Conservation (phyloP, 92 coral and sea anemone species). For the Parazoanthus darwini region DNA sequence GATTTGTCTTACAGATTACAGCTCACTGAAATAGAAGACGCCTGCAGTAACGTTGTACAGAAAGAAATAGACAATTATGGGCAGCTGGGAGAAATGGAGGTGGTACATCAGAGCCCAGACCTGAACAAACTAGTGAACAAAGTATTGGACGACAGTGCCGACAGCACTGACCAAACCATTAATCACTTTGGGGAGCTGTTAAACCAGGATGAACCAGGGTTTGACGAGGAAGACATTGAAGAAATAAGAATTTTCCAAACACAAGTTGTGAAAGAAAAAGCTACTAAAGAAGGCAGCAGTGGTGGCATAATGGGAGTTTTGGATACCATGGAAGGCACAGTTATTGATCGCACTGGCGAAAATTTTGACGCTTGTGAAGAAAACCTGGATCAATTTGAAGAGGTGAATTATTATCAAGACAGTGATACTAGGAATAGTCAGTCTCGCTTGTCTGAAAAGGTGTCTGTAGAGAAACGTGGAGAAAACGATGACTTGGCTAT, state of each 20-base stretch:
- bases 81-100: neutral
- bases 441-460: constrained; percentile 10
- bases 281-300: constrained; percentile 3
- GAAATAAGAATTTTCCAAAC: constrained; percentile 82
- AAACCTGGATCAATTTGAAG: neutral
- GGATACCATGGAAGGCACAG: neutral
- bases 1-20: constrained; percentile 4
- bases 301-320: neutral
- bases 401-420: neutral
- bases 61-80: neutral
- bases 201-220: constrained; percentile 37
- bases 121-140: constrained; percentile 13
- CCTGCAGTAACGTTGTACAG: neutral
- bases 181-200: neutral
- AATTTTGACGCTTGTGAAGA: neutral
- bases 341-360: neutral
- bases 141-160: constrained; percentile 3
- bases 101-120: constrained; percentile 15
- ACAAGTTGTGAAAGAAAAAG: constrained; percentile 53
- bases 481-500: neutral
- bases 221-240: constrained; percentile 84
- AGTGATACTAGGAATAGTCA: neutral
- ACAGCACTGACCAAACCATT: neutral
- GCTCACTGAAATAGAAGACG: constrained; percentile 19
- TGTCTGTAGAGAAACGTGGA: neutral